A percentile compares a stretch with the other conserved stretches of the same genome.
Conservation (phyloP, 2,113 vertebrate species). For the Solea solea region DNA sequence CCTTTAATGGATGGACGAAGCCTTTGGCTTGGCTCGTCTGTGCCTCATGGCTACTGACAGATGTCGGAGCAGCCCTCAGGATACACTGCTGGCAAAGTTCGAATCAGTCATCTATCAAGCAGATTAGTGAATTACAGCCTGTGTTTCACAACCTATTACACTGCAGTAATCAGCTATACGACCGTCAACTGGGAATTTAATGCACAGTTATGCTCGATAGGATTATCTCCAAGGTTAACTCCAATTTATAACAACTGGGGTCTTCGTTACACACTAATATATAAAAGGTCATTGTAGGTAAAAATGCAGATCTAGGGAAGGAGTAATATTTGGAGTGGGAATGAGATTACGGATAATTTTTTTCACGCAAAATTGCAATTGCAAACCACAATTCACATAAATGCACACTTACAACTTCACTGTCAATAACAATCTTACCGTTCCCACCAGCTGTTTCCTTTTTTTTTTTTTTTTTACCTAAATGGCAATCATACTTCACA, state of each 20-base stretch:
- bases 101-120: slow-evolving; percentile 48
- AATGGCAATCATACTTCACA: too few species aligned
- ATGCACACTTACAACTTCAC: too few species aligned
- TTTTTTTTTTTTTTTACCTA: too few species aligned
- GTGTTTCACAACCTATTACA: slow-evolving; percentile 44
- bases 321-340: not conserved
- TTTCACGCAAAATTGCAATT: too few species aligned
- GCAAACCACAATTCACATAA: too few species aligned
- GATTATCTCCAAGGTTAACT: slow-evolving; percentile 4
- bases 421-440: too few species aligned
- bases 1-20: slow-evolving; percentile 52
- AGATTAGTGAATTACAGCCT: slow-evolving; percentile 47
- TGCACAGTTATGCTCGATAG: slow-evolving; percentile 5
- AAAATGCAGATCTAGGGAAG: not conserved
- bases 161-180: slow-evolving; percentile 4
- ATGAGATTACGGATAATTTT: too few species aligned
- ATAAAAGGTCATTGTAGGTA: not conserved
- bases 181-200: not conserved
- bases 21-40: slow-evolving; percentile 1
- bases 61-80: slow-evolving; percentile 51
- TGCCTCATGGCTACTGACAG: slow-evolving; percentile 53
- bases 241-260: not conserved
- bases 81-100: slow-evolving; percentile 47
- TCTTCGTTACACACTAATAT: not conserved
- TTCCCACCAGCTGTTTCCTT: too few species aligned